Base-by-base conservation (phyloP, 2,888 invertebrate genomes). In the Eulithis testata region DNA sequence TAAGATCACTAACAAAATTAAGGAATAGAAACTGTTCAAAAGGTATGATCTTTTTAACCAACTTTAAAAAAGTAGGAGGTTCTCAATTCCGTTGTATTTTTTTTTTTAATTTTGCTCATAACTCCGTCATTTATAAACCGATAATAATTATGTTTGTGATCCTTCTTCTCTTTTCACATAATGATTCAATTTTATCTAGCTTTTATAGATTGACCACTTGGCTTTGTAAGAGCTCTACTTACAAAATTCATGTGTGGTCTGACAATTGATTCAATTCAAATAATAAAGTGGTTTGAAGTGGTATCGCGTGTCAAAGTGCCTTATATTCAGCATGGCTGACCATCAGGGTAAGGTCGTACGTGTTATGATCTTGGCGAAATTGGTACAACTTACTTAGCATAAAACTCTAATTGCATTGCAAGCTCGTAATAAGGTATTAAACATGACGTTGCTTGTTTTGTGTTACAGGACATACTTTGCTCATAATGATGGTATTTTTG, bases 251-350 rank as follows among this genome's bases (percentile, higher is more conserved):
- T 31, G 27, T 51, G 31, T 51, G 31, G 5, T 1, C 43, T 52
- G 49, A 55, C 59, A 56, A 49, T 43, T 3, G 14, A 45, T 57
- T 21, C n/a, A 31, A 58, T 62, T 49, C n/a, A 40, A 59, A 59
- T 61, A 61, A 55, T 11, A 57, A 68, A 63, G 60, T 58, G 63
- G 57, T 40, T 69, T 67, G 62, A 69, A 68, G 69, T 55, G 64
- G 60, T 69, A 70, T 84, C 65, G 82, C 83, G 82, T 83, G 84
- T 78, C 80, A 66, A 71, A 55, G 62, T 62, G 58, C 67, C 65
- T 75, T 78, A 68, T 79, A 79, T 83, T 80, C 78, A 78, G 74
- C 76, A 81, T 78, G 76, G 66, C 60, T 74, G 77, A 68, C 77
- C 76, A 73, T 70, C 71, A 71, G 73, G 69, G 68, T 72, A 73